phyloP scores from a whole-genome alignment of 2,113 vertebrate genomes.

The Microcebus lehilahytsara region DNA sequence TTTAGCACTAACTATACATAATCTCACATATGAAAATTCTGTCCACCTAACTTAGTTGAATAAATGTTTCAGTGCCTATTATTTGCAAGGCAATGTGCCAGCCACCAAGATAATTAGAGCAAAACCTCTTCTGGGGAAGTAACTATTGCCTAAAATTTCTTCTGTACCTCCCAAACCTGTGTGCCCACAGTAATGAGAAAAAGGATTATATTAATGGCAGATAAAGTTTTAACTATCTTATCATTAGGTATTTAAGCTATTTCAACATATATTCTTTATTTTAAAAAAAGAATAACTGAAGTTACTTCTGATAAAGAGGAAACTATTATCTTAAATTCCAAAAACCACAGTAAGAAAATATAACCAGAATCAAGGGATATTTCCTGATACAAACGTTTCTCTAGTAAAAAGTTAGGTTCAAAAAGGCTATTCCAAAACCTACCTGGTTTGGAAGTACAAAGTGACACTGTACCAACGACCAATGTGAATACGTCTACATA shows the following conservation, averaged over 20 bases:
- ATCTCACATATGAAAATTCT: constrained; percentile 13
- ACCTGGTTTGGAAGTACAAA: not conserved
- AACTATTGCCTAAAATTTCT: not conserved
- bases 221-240: not conserved
- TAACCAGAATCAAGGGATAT: not conserved
- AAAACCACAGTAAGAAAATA: not conserved
- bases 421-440: constrained; percentile 1
- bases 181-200: not conserved
- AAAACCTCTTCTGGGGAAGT: not conserved
- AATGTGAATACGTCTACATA: not conserved
- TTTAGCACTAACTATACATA: not conserved
- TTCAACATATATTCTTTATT: not conserved
- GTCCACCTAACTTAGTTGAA: not conserved
- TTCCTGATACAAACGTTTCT: not conserved
- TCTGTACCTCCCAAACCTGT: not conserved
- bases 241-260: not conserved
- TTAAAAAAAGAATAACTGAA: not conserved
- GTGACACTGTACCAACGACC: not conserved
- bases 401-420: not conserved
- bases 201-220: not conserved
- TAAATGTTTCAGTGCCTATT: not conserved
- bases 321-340: not conserved
- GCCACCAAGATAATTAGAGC: not conserved
- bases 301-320: not conserved
- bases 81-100: not conserved